Percentiles rank a stretch among this genome's conserved stretches.
Evolutionary conservation across 35 echinoderm and acorn worm species (phyloP).

Genomic region (Hemicentrotus pulcherrimus): DNA sequence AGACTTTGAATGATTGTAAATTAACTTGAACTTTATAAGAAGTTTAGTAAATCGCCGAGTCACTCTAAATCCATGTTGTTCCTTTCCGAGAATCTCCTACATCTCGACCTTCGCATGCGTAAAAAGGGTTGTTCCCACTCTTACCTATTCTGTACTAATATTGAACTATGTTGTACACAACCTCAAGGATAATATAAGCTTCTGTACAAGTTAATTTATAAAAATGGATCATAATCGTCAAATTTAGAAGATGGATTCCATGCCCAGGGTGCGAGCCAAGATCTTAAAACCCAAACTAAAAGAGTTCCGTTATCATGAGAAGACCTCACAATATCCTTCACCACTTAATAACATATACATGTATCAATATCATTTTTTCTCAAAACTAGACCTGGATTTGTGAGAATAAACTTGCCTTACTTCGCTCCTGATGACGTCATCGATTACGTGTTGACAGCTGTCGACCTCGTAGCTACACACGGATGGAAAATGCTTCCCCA

Average conservation of each 20-base stretch:
- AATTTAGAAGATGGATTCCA: background rate
- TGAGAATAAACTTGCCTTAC: slow-evolving; percentile 89
- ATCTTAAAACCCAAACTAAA: background rate
- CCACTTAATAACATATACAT: background rate
- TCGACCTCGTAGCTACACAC: slow-evolving; percentile 79
- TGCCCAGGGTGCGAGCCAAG: background rate
- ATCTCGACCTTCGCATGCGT: background rate
- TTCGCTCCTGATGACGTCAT: slow-evolving; percentile 88
- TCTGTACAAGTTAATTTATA: background rate
- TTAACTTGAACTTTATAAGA: too few species aligned
- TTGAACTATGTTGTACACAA: too few species aligned
- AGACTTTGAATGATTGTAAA: background rate
- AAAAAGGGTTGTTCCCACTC: background rate
- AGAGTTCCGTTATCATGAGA: background rate
- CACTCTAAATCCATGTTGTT: background rate
- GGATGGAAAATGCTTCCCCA: slow-evolving; percentile 97
- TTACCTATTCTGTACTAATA: too few species aligned
- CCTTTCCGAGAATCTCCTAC: background rate
- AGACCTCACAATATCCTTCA: background rate
- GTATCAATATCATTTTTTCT: background rate
- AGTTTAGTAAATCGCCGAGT: background rate
- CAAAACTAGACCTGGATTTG: slow-evolving; percentile 78
- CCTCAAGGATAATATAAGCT: background rate
- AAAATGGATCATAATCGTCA: background rate
- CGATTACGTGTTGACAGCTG: slow-evolving; percentile 85